phyloP scores from a whole-genome alignment of 2,113 vertebrate species.

The Chaenogobius annularis region DNA sequence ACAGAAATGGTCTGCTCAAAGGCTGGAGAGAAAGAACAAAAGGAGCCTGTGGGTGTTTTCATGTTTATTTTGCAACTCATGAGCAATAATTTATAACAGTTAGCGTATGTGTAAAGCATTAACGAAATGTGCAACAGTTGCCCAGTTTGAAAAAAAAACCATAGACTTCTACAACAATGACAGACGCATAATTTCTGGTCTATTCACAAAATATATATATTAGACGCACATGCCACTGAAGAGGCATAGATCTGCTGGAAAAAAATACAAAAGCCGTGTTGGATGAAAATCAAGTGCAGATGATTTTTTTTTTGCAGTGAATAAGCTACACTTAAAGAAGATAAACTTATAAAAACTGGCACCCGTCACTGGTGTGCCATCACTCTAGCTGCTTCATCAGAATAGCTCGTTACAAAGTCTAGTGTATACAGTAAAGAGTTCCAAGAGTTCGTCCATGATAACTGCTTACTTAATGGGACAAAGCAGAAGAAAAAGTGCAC shows the following conservation, averaged over 20 bases:
- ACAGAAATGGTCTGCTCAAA: not conserved
- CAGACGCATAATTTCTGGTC: constrained; percentile 83
- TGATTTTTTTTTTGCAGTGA: constrained; percentile 21
- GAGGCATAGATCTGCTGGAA: constrained; percentile 85
- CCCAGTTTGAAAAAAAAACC: constrained; percentile 85
- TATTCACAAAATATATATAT: constrained; percentile 91
- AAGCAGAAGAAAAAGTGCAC: constrained; percentile 80
- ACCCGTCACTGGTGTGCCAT: constrained; percentile 27
- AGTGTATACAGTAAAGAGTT: constrained; percentile 37
- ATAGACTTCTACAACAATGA: constrained; percentile 96
- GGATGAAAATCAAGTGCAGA: constrained; percentile 64
- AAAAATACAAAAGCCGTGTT: constrained; percentile 84
- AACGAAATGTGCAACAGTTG: constrained; percentile 92
- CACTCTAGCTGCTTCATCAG: constrained; percentile 30
- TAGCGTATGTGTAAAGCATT: constrained; percentile 94
- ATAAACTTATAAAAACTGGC: constrained; percentile 45
- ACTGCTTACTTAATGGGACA: constrained; percentile 44
- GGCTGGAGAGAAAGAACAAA: constrained; percentile 25
- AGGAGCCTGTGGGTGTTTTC: constrained; percentile 73
- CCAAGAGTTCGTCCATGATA: constrained; percentile 50
- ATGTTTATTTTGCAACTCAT: constrained; percentile 91
- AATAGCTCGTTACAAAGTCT: constrained; percentile 19
- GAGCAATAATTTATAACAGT: constrained; percentile 98
- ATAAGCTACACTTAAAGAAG: constrained; percentile 52
- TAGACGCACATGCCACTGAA: constrained; percentile 83